Percentiles rank a stretch among this genome's conserved stretches.
Conservation (phyloP, 2,888 invertebrate species). For the Pammene aurita region DNA sequence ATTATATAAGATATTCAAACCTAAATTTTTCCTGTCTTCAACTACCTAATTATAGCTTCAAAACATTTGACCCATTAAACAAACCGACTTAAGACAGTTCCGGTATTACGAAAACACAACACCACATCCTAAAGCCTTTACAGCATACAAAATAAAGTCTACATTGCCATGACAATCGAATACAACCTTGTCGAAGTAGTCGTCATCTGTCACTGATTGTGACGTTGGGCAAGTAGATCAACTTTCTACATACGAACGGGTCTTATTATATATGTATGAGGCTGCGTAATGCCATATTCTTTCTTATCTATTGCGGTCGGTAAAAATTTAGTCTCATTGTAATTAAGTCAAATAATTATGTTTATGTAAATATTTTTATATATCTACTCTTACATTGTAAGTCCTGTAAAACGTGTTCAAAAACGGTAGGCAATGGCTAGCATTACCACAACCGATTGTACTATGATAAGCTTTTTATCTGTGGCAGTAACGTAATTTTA, state of each 20-base stretch:
- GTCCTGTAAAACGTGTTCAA: too few relatives aligned
- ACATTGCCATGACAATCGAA: neutral
- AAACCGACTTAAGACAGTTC: constrained; percentile 16
- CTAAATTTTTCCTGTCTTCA: neutral
- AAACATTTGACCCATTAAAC: constrained; percentile 7
- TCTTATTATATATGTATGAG: constrained; percentile 42
- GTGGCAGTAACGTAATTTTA: too few relatives aligned
- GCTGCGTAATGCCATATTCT: constrained; percentile 35
- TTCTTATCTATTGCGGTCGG: constrained; percentile 20
- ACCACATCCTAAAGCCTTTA: neutral
- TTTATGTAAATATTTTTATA: too few relatives aligned
- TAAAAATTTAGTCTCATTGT: too few relatives aligned
- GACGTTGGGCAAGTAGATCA: constrained; percentile 39
- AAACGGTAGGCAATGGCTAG: too few relatives aligned
- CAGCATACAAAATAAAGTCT: neutral
- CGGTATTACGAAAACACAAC: constrained; percentile 30
- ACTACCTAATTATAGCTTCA: neutral
- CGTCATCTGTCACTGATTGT: constrained; percentile 33
- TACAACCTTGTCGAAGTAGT: constrained; percentile 11
- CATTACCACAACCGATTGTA: too few relatives aligned
- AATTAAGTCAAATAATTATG: neutral
- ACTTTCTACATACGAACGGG: constrained; percentile 42
- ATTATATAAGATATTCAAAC: too few relatives aligned
- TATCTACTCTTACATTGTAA: too few relatives aligned
- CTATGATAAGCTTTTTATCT: too few relatives aligned